phyloP scores from a whole-genome alignment of 2,113 vertebrate species.

The Psilopogon haemacephalus region DNA sequence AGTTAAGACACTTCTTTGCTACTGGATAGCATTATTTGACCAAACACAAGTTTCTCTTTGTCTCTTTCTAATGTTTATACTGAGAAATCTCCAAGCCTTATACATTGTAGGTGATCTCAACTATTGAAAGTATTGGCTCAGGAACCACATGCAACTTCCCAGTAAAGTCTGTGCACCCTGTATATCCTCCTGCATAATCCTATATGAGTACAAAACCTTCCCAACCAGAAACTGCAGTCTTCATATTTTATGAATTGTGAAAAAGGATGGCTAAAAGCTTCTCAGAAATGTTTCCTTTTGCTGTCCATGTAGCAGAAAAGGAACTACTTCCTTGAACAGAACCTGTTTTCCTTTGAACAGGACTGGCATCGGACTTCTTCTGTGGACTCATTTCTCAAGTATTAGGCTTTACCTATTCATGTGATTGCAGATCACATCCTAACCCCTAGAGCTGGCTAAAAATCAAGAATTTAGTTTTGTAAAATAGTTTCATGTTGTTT shows the following conservation, averaged over 20 bases:
- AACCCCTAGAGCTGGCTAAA: background rate
- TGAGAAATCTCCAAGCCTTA: background rate
- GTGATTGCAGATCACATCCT: background rate
- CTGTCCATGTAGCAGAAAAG: background rate
- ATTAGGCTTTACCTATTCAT: background rate
- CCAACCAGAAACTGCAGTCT: background rate
- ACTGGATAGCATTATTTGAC: background rate
- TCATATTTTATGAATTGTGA: background rate
- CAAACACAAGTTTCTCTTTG: background rate
- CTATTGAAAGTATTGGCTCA: background rate
- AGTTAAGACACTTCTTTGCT: background rate
- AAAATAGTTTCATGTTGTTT: background rate
- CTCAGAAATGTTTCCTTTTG: background rate
- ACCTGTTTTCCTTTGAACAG: too few relatives aligned
- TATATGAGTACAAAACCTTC: background rate
- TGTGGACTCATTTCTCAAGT: background rate
- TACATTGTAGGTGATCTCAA: background rate
- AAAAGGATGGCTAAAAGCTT: background rate
- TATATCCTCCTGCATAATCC: background rate
- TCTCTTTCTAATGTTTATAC: background rate
- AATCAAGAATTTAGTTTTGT: background rate
- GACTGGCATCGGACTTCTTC: background rate
- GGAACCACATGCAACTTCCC: background rate
- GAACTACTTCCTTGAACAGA: background rate
- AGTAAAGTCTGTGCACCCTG: background rate